These are phyloP conservation scores for Rhodophaea formosa DNA, from an alignment of 2,888 invertebrate species.

Conservation along the genomic window DNA sequence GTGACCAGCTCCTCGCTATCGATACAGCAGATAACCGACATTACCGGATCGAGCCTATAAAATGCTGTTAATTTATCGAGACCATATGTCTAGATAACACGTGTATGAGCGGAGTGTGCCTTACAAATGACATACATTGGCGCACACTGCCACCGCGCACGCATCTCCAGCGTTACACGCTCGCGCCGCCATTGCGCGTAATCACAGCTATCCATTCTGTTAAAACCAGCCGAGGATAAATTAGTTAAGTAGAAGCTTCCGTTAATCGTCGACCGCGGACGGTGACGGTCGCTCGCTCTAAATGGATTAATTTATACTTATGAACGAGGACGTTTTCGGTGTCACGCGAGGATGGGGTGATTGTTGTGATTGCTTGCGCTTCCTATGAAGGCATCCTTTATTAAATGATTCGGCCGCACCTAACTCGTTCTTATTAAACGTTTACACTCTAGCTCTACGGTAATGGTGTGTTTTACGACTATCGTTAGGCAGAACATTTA, in stretches of 20 bases:
- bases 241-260: conserved; percentile 82
- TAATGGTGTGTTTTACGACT: conserved; percentile 40
- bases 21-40: conserved; percentile 13
- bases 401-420: conserved; percentile 53
- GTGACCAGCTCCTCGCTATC: background rate
- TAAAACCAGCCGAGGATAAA: conserved; percentile 82
- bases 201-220: conserved; percentile 82
- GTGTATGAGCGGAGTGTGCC: background rate
- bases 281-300: conserved; percentile 74
- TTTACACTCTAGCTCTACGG: conserved; percentile 32
- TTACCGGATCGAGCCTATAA: conserved; percentile 9
- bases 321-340: conserved; percentile 80
- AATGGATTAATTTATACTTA: conserved; percentile 83
- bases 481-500: conserved; percentile 23
- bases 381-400: conserved; percentile 75
- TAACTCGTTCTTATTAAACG: conserved; percentile 34
- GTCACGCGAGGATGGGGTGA: conserved; percentile 80
- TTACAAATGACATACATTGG: conserved; percentile 48
- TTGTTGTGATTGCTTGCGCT: conserved; percentile 78
- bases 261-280: conserved; percentile 78
- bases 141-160: conserved; percentile 18
- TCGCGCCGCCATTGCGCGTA: conserved; percentile 63
- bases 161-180: conserved; percentile 50
- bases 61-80: conserved; percentile 20
- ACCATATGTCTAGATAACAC: background rate